These are phyloP conservation scores for Abrostola triplasia DNA, from an alignment of 2,888 invertebrate species.

Conservation along the genomic window DNA sequence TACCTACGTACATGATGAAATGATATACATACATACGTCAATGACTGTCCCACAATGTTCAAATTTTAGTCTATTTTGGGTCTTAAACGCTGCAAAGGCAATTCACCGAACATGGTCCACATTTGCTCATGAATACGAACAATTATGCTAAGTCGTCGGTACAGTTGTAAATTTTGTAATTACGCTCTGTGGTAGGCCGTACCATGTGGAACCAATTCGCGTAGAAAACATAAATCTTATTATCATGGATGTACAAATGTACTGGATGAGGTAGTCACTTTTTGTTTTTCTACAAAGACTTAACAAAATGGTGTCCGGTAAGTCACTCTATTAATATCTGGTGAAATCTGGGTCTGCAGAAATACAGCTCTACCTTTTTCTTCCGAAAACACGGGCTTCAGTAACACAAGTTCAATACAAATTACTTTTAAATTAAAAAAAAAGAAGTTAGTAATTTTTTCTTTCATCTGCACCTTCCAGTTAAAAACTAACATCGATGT, in stretches of 20 bases:
- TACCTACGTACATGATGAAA: too few relatives aligned
- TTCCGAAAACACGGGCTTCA: too few relatives aligned
- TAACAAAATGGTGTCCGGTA: too few relatives aligned
- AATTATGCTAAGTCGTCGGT: conserved; percentile 41
- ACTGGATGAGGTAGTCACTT: conserved; percentile 34
- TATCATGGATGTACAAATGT: conserved; percentile 24
- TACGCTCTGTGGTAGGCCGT: conserved; percentile 54
- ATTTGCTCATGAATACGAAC: conserved; percentile 45
- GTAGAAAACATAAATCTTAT: conserved; percentile 55
- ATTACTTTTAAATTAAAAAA: too few relatives aligned
- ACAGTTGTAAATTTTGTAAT: conserved; percentile 52
- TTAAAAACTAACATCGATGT: conserved; percentile 40
- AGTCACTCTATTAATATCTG: too few relatives aligned
- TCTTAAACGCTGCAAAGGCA: conserved; percentile 9
- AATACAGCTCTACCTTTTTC: too few relatives aligned
- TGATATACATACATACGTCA: too few relatives aligned
- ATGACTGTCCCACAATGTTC: neutral
- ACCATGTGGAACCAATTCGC: conserved; percentile 44
- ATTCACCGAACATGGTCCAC: conserved; percentile 29
- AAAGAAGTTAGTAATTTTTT: too few relatives aligned
- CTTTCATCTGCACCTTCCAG: too few relatives aligned
- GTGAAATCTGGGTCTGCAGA: too few relatives aligned
- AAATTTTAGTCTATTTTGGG: conserved; percentile 12
- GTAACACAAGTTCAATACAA: too few relatives aligned
- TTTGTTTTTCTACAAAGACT: too few relatives aligned